Base-by-base conservation (phyloP, 1,140 invertebrate genomes). In the Aphaenogaster rudis region DNA sequence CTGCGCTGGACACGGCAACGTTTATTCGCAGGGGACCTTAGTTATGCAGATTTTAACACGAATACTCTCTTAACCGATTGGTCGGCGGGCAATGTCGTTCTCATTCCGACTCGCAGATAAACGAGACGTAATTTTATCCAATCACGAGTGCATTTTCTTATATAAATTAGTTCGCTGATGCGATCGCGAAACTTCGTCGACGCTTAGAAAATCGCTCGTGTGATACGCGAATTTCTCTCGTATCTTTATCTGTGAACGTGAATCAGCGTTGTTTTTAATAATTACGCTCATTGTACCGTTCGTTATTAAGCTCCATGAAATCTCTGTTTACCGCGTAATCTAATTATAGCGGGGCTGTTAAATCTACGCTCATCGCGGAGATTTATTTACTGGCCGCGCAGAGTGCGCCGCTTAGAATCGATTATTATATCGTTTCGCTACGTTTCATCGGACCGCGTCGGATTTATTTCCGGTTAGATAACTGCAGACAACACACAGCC, bases 1-100 rank as follows among this genome's bases (percentile, higher is more conserved):
- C 45, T 45, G 17, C 52, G 21, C 54, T 42, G 89, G 77, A 88
- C 82, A 63, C 42, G 48, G 63, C 54, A 21, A 4, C 54, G 86
- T 85, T 88, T 89, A 88, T 86, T 69, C 88, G 50, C 79, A 28
- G 7, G 42, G 77, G 66, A 91, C 69, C 71, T 69, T 82, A 64
- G 77, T 92, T 92, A 92, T 92, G 91, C 78, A 91, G 89, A 93
- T 93, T 89, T 87, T 80, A 71, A 90, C 87, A 72, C 50, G 90
- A 72, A 89, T 89, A 79, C 42, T 91, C 91, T 92, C 86, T 92
- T 90, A 91, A 88, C 59, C 57, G 90, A 92, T 92, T 93, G 88
- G 85, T 79, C 84, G 67, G 42, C 39, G 28, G 50, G 61, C 71
- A 39, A 59, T 79, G 66, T 63, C 71, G 42, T 79, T 86, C 77